A percentile compares a stretch with the other conserved stretches of the same genome.
Conservation (phyloP, 2,797 vertebrate genomes). For the Oreochromis grahami region DNA sequence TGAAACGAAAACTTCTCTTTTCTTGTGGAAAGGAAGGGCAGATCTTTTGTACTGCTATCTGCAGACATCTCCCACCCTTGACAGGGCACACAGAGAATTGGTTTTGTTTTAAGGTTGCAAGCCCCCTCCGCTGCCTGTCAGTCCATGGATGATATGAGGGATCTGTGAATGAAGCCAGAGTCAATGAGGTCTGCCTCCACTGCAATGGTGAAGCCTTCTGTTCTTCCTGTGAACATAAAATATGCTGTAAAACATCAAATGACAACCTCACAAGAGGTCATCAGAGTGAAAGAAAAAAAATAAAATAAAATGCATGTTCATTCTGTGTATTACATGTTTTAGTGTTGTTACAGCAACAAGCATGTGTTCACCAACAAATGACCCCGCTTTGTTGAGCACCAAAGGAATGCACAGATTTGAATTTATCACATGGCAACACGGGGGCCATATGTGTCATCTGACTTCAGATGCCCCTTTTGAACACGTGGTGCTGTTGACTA, state of each 20-base stretch:
- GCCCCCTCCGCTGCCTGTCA: slow-evolving; percentile 55
- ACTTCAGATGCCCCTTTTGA: slow-evolving; percentile 18
- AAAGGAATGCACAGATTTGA: slow-evolving; percentile 31
- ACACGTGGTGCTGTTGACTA: slow-evolving; percentile 27
- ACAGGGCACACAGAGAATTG: slow-evolving; percentile 68
- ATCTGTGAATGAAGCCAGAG: slow-evolving; percentile 60
- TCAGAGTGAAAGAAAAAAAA: slow-evolving; percentile 5
- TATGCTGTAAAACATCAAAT: slow-evolving; percentile 34
- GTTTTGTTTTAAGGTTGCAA: slow-evolving; percentile 71
- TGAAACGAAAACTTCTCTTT: slow-evolving; percentile 79
- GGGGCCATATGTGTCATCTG: slow-evolving; percentile 35
- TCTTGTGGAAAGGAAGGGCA: slow-evolving; percentile 71
- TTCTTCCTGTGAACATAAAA: slow-evolving; percentile 3
- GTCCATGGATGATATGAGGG: slow-evolving; percentile 60
- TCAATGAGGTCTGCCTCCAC: slow-evolving; percentile 47
- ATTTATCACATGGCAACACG: slow-evolving; percentile 19
- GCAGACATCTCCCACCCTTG: slow-evolving; percentile 73
- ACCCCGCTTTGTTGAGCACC: slow-evolving; percentile 18
- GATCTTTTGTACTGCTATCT: slow-evolving; percentile 76
- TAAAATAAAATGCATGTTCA: neutral
- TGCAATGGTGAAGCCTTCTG: slow-evolving; percentile 30
- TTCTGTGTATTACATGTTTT: neutral
- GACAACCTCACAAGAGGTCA: slow-evolving; percentile 52
- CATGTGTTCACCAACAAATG: slow-evolving; percentile 38
- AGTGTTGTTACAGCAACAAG: neutral